phyloP scores from a whole-genome alignment of 2,888 invertebrate species.

The Serrognathus titanus region DNA sequence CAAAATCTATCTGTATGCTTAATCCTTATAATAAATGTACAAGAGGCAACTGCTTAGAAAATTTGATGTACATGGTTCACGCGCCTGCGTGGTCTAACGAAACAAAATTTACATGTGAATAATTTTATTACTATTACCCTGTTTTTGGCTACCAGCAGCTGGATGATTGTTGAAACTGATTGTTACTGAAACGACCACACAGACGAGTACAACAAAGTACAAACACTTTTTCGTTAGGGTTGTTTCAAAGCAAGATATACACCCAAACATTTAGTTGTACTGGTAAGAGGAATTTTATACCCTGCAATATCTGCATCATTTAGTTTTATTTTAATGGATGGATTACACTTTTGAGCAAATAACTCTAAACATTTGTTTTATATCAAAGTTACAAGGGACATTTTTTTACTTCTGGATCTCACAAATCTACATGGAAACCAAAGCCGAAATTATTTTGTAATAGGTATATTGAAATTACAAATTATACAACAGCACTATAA shows the following conservation, averaged over 20 bases:
- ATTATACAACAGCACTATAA: too few species aligned
- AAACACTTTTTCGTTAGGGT: slow-evolving; percentile 1
- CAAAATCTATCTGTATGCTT: slow-evolving; percentile 15
- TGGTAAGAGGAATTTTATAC: slow-evolving; percentile 36
- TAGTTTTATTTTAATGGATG: slow-evolving; percentile 45
- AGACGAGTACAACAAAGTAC: background rate
- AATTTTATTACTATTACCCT: slow-evolving; percentile 14
- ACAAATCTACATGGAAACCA: slow-evolving; percentile 5
- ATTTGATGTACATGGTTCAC: background rate
- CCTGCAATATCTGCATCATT: slow-evolving; percentile 41
- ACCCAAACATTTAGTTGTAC: slow-evolving; percentile 29
- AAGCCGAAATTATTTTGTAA: background rate
- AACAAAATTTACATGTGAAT: background rate
- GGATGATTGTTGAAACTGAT: slow-evolving; percentile 1
- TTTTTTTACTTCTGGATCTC: background rate
- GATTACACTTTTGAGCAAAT: slow-evolving; percentile 49
- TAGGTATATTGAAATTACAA: too few species aligned
- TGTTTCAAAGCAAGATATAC: slow-evolving; percentile 21
- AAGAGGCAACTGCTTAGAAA: slow-evolving; percentile 23
- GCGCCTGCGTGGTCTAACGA: background rate
- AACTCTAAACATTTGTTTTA: slow-evolving; percentile 25
- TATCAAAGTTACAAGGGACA: background rate
- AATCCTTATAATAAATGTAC: slow-evolving; percentile 20
- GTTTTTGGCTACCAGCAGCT: slow-evolving; percentile 9
- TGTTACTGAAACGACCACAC: background rate